Conservation (phyloP, 2,113 vertebrate species). For the Prionailurus bengalensis region DNA sequence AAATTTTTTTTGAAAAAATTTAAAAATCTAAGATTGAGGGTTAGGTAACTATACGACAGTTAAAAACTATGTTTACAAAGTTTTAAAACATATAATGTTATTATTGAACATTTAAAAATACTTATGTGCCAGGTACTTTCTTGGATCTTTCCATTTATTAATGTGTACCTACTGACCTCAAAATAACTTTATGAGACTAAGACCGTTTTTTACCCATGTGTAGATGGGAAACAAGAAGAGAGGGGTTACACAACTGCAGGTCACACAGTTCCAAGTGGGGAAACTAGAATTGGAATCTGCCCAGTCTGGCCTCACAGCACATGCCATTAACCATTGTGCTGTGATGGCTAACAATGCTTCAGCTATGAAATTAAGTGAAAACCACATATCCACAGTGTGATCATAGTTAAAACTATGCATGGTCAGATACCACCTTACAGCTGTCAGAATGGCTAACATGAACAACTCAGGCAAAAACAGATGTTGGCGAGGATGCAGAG, state of each 20-base stretch:
- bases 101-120: background rate
- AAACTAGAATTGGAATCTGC: background rate
- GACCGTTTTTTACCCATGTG: background rate
- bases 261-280: background rate
- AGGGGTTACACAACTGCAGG: background rate
- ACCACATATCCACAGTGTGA: background rate
- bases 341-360: background rate
- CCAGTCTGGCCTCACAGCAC: background rate
- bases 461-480: no score
- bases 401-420: background rate
- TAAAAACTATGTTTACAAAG: background rate
- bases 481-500: no score
- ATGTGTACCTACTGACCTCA: background rate
- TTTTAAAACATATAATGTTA: background rate
- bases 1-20: background rate
- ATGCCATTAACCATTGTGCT: background rate
- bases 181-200: background rate
- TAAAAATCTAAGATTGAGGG: background rate
- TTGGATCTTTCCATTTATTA: conserved; percentile 16
- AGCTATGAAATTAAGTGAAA: background rate
- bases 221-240: background rate
- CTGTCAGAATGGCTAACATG: no score
- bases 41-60: background rate
- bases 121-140: background rate
- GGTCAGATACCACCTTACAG: background rate